These are phyloP conservation scores for Saguinus imperator DNA, from an alignment of 2,113 vertebrate species.

Conservation along the genomic window DNA sequence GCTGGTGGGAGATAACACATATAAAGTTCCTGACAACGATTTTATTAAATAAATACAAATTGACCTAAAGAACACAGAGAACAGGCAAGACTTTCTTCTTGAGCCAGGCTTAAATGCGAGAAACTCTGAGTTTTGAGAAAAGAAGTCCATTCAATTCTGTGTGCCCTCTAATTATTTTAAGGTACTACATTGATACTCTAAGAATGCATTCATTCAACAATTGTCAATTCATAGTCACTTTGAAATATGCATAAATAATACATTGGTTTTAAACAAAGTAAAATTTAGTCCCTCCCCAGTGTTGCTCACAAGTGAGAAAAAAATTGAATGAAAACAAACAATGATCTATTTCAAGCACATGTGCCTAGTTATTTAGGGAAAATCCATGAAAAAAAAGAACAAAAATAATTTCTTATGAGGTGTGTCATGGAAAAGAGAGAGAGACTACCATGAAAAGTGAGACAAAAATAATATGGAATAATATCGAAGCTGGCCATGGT, in stretches of 20 bases:
- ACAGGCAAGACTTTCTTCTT: not conserved
- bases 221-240: not conserved
- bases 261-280: not conserved
- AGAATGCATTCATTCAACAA: not conserved
- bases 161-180: not conserved
- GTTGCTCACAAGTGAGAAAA: not conserved
- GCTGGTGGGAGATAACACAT: not conserved
- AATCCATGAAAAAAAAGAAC: not conserved
- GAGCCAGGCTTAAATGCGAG: not conserved
- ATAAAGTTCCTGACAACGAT: not conserved
- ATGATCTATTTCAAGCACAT: not conserved
- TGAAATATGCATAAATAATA: not conserved
- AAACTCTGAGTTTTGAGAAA: not conserved
- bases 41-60: not conserved
- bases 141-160: not conserved
- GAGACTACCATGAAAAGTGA: not conserved
- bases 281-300: not conserved
- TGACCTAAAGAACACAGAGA: not conserved
- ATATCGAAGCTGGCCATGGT: not conserved
- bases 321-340: not conserved
- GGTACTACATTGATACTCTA: not conserved
- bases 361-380: not conserved
- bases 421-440: not conserved
- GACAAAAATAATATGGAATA: not conserved
- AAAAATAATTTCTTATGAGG: not conserved